These are phyloP conservation scores for Festucalex cinctus DNA, from an alignment of 2,113 vertebrate species.

Conservation along the genomic window DNA sequence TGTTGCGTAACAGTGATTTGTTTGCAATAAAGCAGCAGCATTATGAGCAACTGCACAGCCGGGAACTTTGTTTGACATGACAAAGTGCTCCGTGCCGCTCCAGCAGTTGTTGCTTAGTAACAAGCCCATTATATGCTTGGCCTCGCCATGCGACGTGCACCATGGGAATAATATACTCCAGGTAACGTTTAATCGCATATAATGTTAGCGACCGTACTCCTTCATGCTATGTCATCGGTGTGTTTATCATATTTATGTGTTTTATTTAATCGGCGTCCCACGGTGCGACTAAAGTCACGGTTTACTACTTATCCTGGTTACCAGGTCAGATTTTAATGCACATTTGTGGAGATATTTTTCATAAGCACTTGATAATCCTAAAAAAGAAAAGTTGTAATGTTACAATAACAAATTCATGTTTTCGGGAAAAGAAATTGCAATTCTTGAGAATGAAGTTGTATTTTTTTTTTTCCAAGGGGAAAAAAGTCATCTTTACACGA, in stretches of 20 bases:
- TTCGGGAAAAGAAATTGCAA: no score
- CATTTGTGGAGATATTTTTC: background rate
- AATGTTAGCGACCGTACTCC: background rate
- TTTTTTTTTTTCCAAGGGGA: no score
- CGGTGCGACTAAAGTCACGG: background rate
- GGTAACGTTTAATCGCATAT: background rate
- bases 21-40: slow-evolving; percentile 20
- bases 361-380: no score
- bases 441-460: no score
- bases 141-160: background rate
- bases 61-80: slow-evolving; percentile 39
- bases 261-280: background rate
- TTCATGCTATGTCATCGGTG: background rate
- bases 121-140: slow-evolving; percentile 13
- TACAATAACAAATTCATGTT: no score
- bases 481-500: no score
- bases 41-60: slow-evolving; percentile 11
- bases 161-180: background rate
- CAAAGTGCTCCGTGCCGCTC: slow-evolving; percentile 28
- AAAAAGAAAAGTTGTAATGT: no score
- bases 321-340: background rate
- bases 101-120: slow-evolving; percentile 51
- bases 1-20: slow-evolving; percentile 19
- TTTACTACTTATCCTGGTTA: background rate
- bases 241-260: background rate